Conservation (phyloP, 2,797 vertebrate species). For the Euphonia xanthogaster region DNA sequence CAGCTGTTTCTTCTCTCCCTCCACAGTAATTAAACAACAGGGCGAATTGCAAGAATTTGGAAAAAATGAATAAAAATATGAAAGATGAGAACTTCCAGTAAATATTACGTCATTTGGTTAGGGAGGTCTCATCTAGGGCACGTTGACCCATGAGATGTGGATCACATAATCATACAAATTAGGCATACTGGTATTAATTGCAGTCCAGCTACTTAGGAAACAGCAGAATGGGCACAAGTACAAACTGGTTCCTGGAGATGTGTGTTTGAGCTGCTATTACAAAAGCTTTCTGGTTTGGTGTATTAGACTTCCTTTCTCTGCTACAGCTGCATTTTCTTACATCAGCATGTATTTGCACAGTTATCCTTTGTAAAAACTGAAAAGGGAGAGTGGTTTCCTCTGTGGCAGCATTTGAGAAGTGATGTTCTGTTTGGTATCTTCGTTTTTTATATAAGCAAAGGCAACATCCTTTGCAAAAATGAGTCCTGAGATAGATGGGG, state of each 20-base stretch:
- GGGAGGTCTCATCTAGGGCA: background rate
- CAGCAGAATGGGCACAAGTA: background rate
- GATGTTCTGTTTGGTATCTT: background rate
- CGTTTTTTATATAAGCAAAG: background rate
- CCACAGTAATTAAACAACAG: background rate
- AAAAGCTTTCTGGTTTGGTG: background rate
- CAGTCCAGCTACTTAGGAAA: background rate
- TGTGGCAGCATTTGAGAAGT: background rate
- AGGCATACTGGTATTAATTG: background rate
- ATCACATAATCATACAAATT: background rate
- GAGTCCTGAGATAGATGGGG: background rate
- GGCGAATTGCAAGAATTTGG: background rate
- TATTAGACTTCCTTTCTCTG: background rate
- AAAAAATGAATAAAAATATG: background rate
- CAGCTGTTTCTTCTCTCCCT: background rate
- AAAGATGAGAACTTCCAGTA: background rate
- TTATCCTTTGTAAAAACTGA: background rate
- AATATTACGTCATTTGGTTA: background rate
- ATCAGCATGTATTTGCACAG: background rate
- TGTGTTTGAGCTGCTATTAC: background rate
- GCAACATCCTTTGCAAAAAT: background rate
- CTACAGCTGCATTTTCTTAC: background rate
- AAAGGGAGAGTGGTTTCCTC: background rate
- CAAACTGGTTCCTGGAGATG: background rate
- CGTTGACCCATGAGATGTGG: background rate